These are phyloP conservation scores for Tenthredo mesomela DNA, from an alignment of 2,888 invertebrate species.

Conservation along the genomic window DNA sequence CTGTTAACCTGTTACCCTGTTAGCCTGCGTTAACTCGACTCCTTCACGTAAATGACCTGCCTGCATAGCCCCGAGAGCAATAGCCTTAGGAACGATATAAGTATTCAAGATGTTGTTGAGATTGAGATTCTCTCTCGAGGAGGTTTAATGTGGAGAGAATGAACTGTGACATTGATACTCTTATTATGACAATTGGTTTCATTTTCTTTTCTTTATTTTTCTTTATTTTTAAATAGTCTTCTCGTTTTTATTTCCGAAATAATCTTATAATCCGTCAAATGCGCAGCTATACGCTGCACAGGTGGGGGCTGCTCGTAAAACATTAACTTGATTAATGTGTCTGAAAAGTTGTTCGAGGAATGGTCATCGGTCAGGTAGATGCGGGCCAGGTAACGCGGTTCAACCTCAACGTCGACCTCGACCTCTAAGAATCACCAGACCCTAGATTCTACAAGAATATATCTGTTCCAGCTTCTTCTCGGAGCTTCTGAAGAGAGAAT, in stretches of 20 bases:
- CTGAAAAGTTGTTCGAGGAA: neutral
- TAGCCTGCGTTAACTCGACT: constrained; percentile 23
- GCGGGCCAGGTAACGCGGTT: neutral
- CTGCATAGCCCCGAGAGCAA: neutral
- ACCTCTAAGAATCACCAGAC: neutral
- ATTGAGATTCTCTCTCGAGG: neutral
- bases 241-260: too few relatives aligned
- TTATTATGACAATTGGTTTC: neutral
- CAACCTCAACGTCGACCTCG: constrained; percentile 19
- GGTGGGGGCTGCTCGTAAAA: neutral
- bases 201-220: neutral
- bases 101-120: neutral
- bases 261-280: neutral
- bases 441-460: neutral
- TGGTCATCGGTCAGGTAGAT: constrained; percentile 28
- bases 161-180: neutral
- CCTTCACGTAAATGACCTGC: constrained; percentile 33
- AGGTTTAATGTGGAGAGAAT: neutral
- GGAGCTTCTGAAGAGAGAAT: neutral
- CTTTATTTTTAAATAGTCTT: neutral
- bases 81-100: neutral
- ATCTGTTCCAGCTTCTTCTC: neutral
- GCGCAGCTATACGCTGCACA: neutral
- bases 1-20: constrained; percentile 36
- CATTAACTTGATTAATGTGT: constrained; percentile 21